phyloP scores from a whole-genome alignment of 2,113 vertebrate species.

The Nothocercus julius region DNA sequence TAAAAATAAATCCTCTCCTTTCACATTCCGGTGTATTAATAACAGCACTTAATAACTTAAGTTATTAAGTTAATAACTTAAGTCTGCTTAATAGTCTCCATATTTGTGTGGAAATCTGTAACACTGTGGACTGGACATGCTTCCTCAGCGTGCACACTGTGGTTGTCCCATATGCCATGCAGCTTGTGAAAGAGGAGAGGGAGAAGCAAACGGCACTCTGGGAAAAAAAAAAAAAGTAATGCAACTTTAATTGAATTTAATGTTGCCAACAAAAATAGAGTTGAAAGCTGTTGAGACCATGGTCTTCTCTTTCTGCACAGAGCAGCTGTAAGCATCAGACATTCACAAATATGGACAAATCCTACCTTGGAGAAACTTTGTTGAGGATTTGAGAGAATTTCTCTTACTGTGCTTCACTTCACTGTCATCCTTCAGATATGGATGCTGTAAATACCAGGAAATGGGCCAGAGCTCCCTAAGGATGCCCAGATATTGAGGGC shows the following conservation, averaged over 20 bases:
- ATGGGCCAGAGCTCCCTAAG: neutral
- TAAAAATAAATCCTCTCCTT: constrained; percentile 68
- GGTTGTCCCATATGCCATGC: constrained; percentile 39
- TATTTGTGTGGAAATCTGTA: constrained; percentile 66
- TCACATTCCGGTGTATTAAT: constrained; percentile 63
- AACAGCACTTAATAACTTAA: constrained; percentile 52
- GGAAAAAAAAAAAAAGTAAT: neutral
- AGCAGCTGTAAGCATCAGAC: neutral
- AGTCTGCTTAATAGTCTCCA: constrained; percentile 51
- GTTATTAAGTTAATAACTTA: no score
- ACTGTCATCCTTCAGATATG: neutral
- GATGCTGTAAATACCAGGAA: neutral
- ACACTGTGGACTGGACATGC: constrained; percentile 49
- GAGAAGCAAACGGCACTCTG: neutral
- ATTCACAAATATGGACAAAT: neutral
- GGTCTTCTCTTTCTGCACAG: neutral
- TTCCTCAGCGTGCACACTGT: neutral
- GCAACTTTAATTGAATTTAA: neutral
- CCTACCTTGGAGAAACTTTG: neutral
- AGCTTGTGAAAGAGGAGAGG: constrained; percentile 4
- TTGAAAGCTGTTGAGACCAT: neutral
- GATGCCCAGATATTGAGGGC: neutral
- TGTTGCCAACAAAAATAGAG: neutral
- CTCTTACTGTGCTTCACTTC: neutral
- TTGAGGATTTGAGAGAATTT: neutral